Conservation (phyloP, 30 jellyfish, hydroid and myxozoan genomes). For the Clytia hemisphaerica region DNA sequence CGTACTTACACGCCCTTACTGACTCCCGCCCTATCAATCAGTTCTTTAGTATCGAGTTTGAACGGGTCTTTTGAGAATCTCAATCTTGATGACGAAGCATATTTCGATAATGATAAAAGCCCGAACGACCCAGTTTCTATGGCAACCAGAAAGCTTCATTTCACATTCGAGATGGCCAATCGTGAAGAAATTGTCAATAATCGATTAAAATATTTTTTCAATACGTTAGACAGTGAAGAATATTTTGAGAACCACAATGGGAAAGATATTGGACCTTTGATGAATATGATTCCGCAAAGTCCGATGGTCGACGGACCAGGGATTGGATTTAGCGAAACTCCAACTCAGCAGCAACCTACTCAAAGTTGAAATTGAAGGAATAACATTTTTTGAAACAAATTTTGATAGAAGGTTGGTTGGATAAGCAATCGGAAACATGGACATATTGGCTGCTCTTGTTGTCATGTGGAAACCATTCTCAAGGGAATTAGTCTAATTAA, state of each 20-base stretch:
- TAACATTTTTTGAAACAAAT: too few species aligned
- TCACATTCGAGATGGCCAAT: background rate
- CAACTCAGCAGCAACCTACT: too few species aligned
- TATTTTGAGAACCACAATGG: background rate
- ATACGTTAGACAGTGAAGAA: background rate
- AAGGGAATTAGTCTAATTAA: too few species aligned
- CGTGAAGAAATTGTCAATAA: background rate
- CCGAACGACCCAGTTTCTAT: background rate
- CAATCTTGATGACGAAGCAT: background rate
- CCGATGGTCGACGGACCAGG: too few species aligned
- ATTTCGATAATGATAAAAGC: background rate
- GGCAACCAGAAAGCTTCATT: too few species aligned
- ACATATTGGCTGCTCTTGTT: too few species aligned
- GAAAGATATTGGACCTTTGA: background rate
- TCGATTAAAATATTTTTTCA: background rate
- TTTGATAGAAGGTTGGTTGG: too few species aligned
- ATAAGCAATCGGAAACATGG: too few species aligned
- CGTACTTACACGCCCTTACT: constrained; percentile 11
- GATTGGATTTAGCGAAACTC: too few species aligned
- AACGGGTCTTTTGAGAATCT: constrained; percentile 6
- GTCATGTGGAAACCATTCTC: too few species aligned
- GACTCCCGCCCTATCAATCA: constrained; percentile 20
- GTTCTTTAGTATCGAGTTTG: constrained; percentile 29
- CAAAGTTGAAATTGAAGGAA: too few species aligned
- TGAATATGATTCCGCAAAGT: too few species aligned